Conservation (phyloP, 2,797 vertebrate species). For the Amazona ochrocephala region DNA sequence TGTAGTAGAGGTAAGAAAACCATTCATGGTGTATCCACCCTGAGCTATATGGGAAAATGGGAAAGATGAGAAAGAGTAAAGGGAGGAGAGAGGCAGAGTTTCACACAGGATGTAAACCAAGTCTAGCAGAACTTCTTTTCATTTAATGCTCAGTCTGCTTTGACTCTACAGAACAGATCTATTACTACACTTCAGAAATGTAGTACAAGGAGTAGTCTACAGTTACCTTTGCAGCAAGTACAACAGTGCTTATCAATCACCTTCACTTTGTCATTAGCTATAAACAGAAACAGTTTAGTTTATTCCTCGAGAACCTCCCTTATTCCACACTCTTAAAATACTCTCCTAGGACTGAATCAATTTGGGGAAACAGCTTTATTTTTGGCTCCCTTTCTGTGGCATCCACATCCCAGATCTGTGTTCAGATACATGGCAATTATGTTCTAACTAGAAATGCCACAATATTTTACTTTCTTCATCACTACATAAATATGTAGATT, state of each 20-base stretch:
- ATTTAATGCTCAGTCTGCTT: neutral
- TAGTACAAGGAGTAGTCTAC: neutral
- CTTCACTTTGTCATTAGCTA: neutral
- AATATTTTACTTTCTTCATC: slow-evolving; percentile 48
- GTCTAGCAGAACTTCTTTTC: neutral
- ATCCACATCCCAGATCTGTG: slow-evolving; percentile 12
- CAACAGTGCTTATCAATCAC: neutral
- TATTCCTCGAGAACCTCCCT: slow-evolving; percentile 5
- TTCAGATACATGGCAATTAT: slow-evolving; percentile 40
- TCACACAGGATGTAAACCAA: neutral
- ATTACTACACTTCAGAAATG: neutral
- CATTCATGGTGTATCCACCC: neutral
- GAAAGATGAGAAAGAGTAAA: neutral
- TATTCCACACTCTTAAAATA: slow-evolving; percentile 29
- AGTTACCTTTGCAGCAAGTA: neutral
- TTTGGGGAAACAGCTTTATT: slow-evolving; percentile 26
- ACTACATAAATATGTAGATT: slow-evolving; percentile 51
- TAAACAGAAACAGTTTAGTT: neutral
- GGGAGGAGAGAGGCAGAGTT: neutral
- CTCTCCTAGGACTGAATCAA: neutral
- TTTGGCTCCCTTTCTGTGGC: slow-evolving; percentile 15
- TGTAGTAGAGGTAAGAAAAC: neutral
- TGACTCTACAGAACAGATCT: neutral
- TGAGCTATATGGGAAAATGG: neutral
- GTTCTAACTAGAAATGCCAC: slow-evolving; percentile 36